Evolutionary conservation across 2,797 vertebrate genomes (phyloP), one percentile per base, ranked within the genome.

Genomic region (Malacoraja senta): DNA sequence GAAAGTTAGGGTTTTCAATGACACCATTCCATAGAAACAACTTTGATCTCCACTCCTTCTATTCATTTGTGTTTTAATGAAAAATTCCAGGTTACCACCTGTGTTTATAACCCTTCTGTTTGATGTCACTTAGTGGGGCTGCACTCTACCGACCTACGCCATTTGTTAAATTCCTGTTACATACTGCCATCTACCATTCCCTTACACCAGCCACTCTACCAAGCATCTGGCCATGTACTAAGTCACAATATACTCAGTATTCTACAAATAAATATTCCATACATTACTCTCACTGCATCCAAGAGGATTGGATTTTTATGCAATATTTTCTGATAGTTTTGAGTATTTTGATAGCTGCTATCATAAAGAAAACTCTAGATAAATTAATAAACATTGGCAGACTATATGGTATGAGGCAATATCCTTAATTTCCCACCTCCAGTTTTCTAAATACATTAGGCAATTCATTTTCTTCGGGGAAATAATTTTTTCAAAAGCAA

Each of bases 61-160:
- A 92, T 92, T 92, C 68, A 76, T 58, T 91, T 76, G 71, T 92
- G 90, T 76, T 91, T 44, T 74, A 92, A 92, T 74, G 68, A 68
- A 88, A 76, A 76, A 92, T 92, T 71, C 90, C 24, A 76, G 44
- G 68, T 92, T 92, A 53, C 68, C 90, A 74, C 90, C 90, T 92
- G 72, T 76, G 90, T 74, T 92, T 92, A 74, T 92, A 74, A 92
- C 68, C 26, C 6, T 74, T 44, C 71, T 74, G 90, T 92, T 92
- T 92, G 72, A 92, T 74, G 68, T 92, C 72, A 44, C 26, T 72
- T 29, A 8, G 71, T 24, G 12, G 19, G 90, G 71, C 44, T 24
- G 24, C 90, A 92, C 38, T 76, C 26, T 76, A 6, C 72, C 38
- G 24, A 76, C 44, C 13, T 58, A 29, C 0, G n/a, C 90, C 71